phyloP scores from a whole-genome alignment of 1,140 invertebrate species.

The Adoxophyes honmai region DNA sequence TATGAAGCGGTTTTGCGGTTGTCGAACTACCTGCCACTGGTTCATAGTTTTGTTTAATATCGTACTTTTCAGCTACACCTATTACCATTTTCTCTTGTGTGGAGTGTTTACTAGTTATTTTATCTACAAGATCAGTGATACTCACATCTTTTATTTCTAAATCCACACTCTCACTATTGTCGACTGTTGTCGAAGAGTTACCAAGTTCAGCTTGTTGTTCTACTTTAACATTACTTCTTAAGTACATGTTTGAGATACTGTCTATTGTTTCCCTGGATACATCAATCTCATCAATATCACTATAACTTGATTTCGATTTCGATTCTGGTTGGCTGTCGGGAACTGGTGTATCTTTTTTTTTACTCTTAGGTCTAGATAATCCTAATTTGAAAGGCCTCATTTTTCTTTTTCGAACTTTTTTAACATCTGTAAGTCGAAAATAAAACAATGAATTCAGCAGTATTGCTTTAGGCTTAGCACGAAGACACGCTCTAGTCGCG shows the following conservation, averaged over 20 bases:
- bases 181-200: constrained; percentile 11
- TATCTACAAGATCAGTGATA: constrained; percentile 38
- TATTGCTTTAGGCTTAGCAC: too few relatives aligned
- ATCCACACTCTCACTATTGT: constrained; percentile 18
- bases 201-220: constrained; percentile 27
- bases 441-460: too few relatives aligned
- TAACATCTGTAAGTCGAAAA: constrained; percentile 44
- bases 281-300: constrained; percentile 48
- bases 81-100: constrained; percentile 11
- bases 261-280: constrained; percentile 44
- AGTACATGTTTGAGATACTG: constrained; percentile 39
- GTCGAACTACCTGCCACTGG: constrained; percentile 70
- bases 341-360: constrained; percentile 30
- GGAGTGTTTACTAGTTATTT: constrained; percentile 24
- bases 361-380: constrained; percentile 54
- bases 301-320: constrained; percentile 27
- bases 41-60: constrained; percentile 56
- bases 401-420: constrained; percentile 67
- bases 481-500: too few relatives aligned
- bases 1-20: constrained; percentile 17
- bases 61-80: constrained; percentile 54
- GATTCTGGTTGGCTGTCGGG: constrained; percentile 18
- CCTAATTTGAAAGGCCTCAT: constrained; percentile 64
- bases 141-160: constrained; percentile 20
- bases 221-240: constrained; percentile 34